phyloP scores from a whole-genome alignment of 2,113 vertebrate genomes.

The Probosciger aterrimus region DNA sequence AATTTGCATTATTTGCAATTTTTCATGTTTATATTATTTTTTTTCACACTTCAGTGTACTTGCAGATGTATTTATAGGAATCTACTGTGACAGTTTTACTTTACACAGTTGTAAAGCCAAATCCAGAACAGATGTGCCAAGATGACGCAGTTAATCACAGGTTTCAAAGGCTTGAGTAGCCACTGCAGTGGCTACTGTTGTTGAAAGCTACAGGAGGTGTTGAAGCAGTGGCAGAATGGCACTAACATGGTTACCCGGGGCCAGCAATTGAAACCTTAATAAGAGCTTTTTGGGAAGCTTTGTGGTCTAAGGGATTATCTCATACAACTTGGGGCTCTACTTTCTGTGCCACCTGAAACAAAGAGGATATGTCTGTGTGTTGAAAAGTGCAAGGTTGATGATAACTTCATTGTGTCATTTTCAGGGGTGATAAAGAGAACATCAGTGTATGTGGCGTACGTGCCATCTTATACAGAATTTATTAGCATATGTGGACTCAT shows the following conservation, averaged over 20 bases:
- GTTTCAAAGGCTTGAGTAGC: neutral
- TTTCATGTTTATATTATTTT: neutral
- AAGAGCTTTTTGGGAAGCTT: neutral
- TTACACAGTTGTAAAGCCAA: neutral
- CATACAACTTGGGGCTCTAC: neutral
- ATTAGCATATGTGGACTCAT: neutral
- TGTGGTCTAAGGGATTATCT: neutral
- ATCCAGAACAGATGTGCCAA: neutral
- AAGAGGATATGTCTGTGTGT: neutral
- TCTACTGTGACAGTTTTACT: neutral
- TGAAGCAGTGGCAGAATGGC: neutral
- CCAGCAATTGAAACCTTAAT: neutral
- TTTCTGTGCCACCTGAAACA: neutral
- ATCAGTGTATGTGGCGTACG: neutral
- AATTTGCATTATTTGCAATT: neutral
- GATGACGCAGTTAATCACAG: neutral
- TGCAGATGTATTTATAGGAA: neutral
- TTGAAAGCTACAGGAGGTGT: neutral
- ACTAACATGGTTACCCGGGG: neutral
- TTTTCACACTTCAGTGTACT: neutral
- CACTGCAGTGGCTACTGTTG: neutral
- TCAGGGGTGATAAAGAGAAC: neutral
- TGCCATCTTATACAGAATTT: neutral
- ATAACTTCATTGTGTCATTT: neutral
- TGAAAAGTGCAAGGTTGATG: neutral